Percentiles rank a stretch among this genome's conserved stretches.
These are phyloP conservation scores for Calliopsis andreniformis DNA, from an alignment of 1,140 invertebrate species.

Conservation along the genomic window DNA sequence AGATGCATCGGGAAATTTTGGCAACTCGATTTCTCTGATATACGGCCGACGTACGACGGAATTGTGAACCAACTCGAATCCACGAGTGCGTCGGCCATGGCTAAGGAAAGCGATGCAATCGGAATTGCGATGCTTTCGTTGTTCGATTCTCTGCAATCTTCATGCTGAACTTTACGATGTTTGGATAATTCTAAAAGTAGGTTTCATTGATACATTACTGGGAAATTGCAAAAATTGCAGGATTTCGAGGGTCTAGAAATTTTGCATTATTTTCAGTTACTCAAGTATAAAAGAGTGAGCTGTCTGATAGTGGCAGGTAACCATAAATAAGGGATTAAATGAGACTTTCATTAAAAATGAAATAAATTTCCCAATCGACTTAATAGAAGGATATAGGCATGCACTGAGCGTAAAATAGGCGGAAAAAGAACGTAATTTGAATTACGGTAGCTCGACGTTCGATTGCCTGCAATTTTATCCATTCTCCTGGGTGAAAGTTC, in stretches of 20 bases:
- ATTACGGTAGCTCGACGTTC: constrained; percentile 17
- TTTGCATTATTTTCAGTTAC: too few relatives aligned
- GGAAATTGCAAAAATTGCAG: background rate
- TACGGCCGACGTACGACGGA: background rate
- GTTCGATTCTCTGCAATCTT: background rate
- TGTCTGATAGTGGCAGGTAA: too few relatives aligned
- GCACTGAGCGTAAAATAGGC: too few relatives aligned
- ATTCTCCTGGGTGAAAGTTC: constrained; percentile 6
- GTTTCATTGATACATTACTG: background rate
- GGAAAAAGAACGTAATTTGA: constrained; percentile 13
- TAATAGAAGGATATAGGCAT: too few relatives aligned
- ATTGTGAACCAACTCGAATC: background rate
- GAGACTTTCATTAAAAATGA: too few relatives aligned
- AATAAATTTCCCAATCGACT: too few relatives aligned
- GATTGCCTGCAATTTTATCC: constrained; percentile 29
- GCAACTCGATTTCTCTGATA: constrained; percentile 29
- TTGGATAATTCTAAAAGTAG: background rate
- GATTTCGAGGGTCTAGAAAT: too few relatives aligned
- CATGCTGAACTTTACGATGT: background rate
- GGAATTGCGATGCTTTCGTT: background rate
- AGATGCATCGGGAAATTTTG: constrained; percentile 42
- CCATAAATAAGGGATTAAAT: too few relatives aligned
- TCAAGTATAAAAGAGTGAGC: too few relatives aligned
- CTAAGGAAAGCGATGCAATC: background rate
- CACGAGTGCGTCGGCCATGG: background rate